Percentiles rank a stretch among this genome's conserved stretches.
Evolutionary conservation across 2,113 vertebrate species (phyloP).

Genomic region (Nothobranchius kuhntae): DNA sequence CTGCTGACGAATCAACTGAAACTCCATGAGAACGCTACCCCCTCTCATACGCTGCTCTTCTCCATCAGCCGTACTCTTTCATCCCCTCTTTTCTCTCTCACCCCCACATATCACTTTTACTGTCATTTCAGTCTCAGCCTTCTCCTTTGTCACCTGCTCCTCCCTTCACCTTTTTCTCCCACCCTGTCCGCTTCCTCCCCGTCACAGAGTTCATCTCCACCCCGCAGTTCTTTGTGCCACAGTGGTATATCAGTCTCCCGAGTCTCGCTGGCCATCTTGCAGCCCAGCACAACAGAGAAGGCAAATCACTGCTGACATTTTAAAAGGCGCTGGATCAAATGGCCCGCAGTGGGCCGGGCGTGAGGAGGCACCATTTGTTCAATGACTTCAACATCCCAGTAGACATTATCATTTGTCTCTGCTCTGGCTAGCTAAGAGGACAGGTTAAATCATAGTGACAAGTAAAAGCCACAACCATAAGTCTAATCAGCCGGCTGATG

Average conservation of each 20-base stretch:
- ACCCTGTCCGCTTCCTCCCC: conserved; percentile 40
- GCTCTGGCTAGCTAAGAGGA: conserved; percentile 62
- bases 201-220: conserved; percentile 55
- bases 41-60: conserved; percentile 19
- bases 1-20: conserved; percentile 69
- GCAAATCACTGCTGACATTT: conserved; percentile 80
- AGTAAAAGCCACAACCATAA: conserved; percentile 55
- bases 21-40: conserved; percentile 30
- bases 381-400: conserved; percentile 68
- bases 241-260: conserved; percentile 58
- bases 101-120: conserved; percentile 47
- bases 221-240: conserved; percentile 44
- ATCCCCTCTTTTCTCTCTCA: conserved; percentile 1
- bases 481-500: conserved; percentile 57
- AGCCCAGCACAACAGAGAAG: conserved; percentile 57
- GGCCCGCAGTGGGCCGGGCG: conserved; percentile 57
- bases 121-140: conserved; percentile 46
- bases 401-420: conserved; percentile 70
- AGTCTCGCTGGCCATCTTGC: conserved; percentile 57
- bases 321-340: conserved; percentile 77
- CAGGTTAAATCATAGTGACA: conserved; percentile 72
- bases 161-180: conserved; percentile 34
- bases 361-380: conserved; percentile 69
- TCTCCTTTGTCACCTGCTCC: conserved; percentile 48
- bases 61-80: conserved; percentile 22